phyloP scores from a whole-genome alignment of 2,888 invertebrate genomes.

The Aporophyla nigra region DNA sequence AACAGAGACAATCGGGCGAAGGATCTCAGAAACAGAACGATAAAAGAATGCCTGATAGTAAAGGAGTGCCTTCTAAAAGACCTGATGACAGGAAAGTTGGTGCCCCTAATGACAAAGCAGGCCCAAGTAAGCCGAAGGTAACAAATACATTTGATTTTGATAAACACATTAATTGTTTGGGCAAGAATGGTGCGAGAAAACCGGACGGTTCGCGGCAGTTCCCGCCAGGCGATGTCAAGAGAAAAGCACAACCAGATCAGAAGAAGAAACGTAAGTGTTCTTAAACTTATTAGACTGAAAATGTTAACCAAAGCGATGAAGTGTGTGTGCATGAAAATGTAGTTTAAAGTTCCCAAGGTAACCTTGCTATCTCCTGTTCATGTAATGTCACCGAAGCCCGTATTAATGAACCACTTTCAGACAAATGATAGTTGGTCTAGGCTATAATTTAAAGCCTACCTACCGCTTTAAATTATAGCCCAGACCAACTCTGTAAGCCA shows the following conservation, averaged over 20 bases:
- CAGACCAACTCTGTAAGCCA: no score
- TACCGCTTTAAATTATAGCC: no score
- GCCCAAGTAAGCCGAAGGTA: slow-evolving; percentile 78
- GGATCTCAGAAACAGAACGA: slow-evolving; percentile 72
- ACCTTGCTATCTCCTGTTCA: slow-evolving; percentile 6
- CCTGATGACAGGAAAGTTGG: slow-evolving; percentile 77
- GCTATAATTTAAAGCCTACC: not conserved
- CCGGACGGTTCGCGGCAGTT: slow-evolving; percentile 84
- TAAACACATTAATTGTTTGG: slow-evolving; percentile 84
- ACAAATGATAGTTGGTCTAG: not conserved
- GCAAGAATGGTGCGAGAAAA: slow-evolving; percentile 66
- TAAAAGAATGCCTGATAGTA: slow-evolving; percentile 74
- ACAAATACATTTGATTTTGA: slow-evolving; percentile 86
- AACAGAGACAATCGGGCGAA: slow-evolving; percentile 71
- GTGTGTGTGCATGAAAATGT: slow-evolving; percentile 18
- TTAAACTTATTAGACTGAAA: not conserved
- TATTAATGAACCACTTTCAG: not conserved
- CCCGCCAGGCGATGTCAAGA: slow-evolving; percentile 88
- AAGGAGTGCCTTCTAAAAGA: slow-evolving; percentile 70
- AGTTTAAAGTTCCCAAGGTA: slow-evolving; percentile 17
- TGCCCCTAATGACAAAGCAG: slow-evolving; percentile 70
- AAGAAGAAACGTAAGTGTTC: slow-evolving; percentile 81
- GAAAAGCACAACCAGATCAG: slow-evolving; percentile 77
- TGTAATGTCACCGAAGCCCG: not conserved
- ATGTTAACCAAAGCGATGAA: slow-evolving; percentile 4